phyloP scores from a whole-genome alignment of 2,888 invertebrate genomes.

The Ophion costatus region DNA sequence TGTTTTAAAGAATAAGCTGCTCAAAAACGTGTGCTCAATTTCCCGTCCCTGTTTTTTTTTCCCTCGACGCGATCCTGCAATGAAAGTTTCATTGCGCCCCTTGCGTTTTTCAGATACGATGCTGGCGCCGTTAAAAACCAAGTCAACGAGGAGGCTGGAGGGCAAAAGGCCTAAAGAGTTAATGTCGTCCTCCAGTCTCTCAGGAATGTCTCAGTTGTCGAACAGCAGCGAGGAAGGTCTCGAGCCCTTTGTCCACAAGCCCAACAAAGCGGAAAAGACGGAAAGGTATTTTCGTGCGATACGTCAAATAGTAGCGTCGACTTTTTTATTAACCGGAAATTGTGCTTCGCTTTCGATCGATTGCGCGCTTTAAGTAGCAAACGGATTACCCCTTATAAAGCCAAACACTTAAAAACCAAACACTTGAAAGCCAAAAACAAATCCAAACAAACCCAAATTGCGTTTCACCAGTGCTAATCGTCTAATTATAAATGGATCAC shows the following conservation, averaged over 20 bases:
- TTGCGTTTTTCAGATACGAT: constrained; percentile 68
- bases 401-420: no score
- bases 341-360: not conserved
- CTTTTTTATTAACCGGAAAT: not conserved
- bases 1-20: not conserved
- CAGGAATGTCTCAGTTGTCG: constrained; percentile 82
- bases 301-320: not conserved
- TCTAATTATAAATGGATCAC: no score
- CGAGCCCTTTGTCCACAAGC: constrained; percentile 80
- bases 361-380: not conserved
- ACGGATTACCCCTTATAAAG: not conserved
- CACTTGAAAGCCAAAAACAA: no score
- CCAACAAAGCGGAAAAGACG: constrained; percentile 76
- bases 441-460: no score
- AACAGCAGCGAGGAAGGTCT: constrained; percentile 82
- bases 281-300: constrained; percentile 74
- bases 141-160: constrained; percentile 75
- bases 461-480: no score
- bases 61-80: not conserved
- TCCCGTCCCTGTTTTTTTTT: not conserved
- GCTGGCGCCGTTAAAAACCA: constrained; percentile 77
- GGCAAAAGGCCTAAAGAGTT: constrained; percentile 81
- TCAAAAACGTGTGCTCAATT: not conserved
- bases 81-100: constrained; percentile 1
- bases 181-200: constrained; percentile 82